Evolutionary conservation across 2,888 invertebrate genomes (phyloP).

Genomic region (Megastigmus dorsalis): DNA sequence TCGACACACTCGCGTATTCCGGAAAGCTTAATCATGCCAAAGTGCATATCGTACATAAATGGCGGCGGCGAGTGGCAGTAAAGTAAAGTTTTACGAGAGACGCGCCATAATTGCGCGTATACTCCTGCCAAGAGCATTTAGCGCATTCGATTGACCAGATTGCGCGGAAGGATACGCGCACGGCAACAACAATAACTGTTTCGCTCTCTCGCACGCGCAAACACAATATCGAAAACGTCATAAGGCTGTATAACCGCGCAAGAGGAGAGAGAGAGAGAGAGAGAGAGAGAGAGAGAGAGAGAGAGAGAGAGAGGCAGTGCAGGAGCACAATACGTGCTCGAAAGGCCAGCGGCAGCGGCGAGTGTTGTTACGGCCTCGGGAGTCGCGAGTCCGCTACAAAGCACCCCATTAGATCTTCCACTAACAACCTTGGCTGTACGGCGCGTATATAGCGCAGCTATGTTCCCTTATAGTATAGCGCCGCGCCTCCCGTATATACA

Average conservation of each 20-base stretch:
- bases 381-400: not conserved
- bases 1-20: no score
- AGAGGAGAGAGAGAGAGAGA: no score
- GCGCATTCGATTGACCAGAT: constrained; percentile 10
- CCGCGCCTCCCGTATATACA: constrained; percentile 33
- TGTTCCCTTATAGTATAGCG: constrained; percentile 9
- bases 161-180: not conserved
- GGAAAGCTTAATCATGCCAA: no score
- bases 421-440: constrained; percentile 2
- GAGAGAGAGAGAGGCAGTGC: no score
- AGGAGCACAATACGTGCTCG: constrained; percentile 8
- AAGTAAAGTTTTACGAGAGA: no score
- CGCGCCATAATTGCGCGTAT: no score
- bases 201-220: not conserved
- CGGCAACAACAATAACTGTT: not conserved
- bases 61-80: no score
- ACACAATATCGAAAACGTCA: constrained; percentile 19
- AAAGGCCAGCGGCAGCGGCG: constrained; percentile 37
- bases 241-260: no score
- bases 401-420: constrained; percentile 47
- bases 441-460: not conserved
- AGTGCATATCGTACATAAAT: no score
- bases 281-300: no score
- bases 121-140: no score
- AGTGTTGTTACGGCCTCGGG: not conserved